Evolutionary conservation across 2,113 vertebrate genomes (phyloP).

Genomic region (Diadophis punctatus): DNA sequence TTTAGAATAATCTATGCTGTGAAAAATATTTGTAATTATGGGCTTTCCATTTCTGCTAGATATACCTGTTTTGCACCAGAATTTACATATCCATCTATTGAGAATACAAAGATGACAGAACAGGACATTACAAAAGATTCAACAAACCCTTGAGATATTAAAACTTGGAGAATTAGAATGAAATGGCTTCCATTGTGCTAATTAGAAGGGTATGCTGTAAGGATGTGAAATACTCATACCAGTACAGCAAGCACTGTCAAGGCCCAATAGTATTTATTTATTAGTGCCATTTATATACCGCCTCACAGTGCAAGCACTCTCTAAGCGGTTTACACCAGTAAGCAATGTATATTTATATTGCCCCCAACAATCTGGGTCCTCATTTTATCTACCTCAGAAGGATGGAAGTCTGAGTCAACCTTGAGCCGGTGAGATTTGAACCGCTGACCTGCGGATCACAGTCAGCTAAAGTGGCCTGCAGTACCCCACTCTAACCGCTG

Average conservation of each 20-base stretch:
- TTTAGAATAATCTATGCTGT: background rate
- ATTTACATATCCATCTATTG: background rate
- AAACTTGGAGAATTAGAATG: background rate
- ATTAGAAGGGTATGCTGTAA: background rate
- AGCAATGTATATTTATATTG: no score
- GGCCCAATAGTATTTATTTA: background rate
- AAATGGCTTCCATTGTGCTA: background rate
- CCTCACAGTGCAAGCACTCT: no score
- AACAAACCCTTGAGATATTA: background rate
- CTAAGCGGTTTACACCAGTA: no score
- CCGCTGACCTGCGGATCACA: no score
- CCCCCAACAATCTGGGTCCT: no score
- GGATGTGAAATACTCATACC: background rate
- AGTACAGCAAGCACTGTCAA: background rate
- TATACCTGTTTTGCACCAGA: background rate
- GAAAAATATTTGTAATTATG: background rate
- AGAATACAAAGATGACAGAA: background rate
- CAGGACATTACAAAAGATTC: background rate
- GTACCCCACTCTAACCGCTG: no score
- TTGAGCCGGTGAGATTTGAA: no score
- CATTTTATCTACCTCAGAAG: no score
- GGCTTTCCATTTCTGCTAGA: background rate
- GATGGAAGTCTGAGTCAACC: no score
- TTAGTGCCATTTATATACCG: no score
- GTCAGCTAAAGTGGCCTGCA: no score